phyloP scores from a whole-genome alignment of 23 tunicate species.

The Trididemnum nubilum region DNA sequence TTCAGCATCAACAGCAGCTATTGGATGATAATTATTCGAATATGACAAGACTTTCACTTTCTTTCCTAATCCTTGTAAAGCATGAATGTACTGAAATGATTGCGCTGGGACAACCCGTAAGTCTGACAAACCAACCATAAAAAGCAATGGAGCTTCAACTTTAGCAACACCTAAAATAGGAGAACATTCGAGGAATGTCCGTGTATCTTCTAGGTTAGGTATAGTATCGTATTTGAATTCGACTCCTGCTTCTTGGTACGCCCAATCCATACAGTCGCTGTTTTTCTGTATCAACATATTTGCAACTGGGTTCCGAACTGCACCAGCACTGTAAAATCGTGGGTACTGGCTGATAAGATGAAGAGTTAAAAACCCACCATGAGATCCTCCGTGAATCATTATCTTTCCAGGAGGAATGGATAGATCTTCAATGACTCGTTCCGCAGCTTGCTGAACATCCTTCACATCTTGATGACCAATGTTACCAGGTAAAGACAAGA shows the following conservation, averaged over 20 bases:
- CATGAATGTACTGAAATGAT: slow-evolving; percentile 54
- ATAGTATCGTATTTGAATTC: slow-evolving; percentile 25
- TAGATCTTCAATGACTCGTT: slow-evolving; percentile 15
- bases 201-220: slow-evolving; percentile 12
- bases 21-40: slow-evolving; percentile 67
- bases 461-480: slow-evolving; percentile 75
- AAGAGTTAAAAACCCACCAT: slow-evolving; percentile 95
- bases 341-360: slow-evolving; percentile 92
- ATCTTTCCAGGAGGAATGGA: slow-evolving; percentile 18
- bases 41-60: slow-evolving; percentile 50
- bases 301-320: slow-evolving; percentile 81
- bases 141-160: slow-evolving; percentile 72
- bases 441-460: slow-evolving; percentile 80
- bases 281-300: slow-evolving; percentile 44
- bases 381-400: slow-evolving; percentile 85
- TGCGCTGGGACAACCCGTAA: slow-evolving; percentile 87
- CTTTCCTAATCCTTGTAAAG: slow-evolving; percentile 47
- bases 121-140: slow-evolving; percentile 75
- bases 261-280: slow-evolving; percentile 94
- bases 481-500: slow-evolving; percentile 61
- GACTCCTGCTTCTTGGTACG: slow-evolving; percentile 42
- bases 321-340: slow-evolving; percentile 72
- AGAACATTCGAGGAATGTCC: slow-evolving; percentile 51
- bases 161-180: slow-evolving; percentile 54
- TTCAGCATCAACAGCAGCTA: slow-evolving; percentile 70